Evolutionary conservation across 2,888 invertebrate species (phyloP).

Genomic region (Scaptodrosophila latifasciaeformis): DNA sequence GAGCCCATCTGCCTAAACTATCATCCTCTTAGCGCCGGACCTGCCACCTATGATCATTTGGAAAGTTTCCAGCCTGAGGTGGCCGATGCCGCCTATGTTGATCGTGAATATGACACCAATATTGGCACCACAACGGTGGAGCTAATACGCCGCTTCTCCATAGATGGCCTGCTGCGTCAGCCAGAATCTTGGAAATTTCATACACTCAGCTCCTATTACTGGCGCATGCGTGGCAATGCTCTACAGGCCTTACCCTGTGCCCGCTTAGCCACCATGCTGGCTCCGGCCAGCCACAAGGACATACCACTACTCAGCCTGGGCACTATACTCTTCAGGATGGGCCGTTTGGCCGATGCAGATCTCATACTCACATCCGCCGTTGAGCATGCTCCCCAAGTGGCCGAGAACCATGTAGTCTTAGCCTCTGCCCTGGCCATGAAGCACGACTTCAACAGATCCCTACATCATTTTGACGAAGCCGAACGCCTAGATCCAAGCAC

Average conservation of each 20-base stretch:
- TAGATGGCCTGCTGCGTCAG: constrained; percentile 61
- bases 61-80: constrained; percentile 59
- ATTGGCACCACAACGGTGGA: constrained; percentile 53
- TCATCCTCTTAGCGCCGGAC: constrained; percentile 43
- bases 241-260: constrained; percentile 72
- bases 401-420: constrained; percentile 72
- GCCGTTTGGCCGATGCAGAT: constrained; percentile 68
- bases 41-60: constrained; percentile 68
- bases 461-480: constrained; percentile 68
- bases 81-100: constrained; percentile 55
- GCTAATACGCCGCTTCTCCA: constrained; percentile 51
- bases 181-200: constrained; percentile 72
- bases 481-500: constrained; percentile 69
- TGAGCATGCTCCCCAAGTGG: constrained; percentile 68
- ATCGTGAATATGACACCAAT: constrained; percentile 61
- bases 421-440: constrained; percentile 70
- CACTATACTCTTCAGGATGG: constrained; percentile 70
- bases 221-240: constrained; percentile 72
- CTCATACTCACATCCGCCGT: constrained; percentile 68
- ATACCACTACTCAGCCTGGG: constrained; percentile 72
- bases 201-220: constrained; percentile 72
- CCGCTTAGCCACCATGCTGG: constrained; percentile 64
- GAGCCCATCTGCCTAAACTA: constrained; percentile 60
- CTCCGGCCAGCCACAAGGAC: constrained; percentile 67
- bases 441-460: constrained; percentile 71